Evolutionary conservation across 2,888 invertebrate genomes (phyloP).

Genomic region (Sphaeridia pumilis): DNA sequence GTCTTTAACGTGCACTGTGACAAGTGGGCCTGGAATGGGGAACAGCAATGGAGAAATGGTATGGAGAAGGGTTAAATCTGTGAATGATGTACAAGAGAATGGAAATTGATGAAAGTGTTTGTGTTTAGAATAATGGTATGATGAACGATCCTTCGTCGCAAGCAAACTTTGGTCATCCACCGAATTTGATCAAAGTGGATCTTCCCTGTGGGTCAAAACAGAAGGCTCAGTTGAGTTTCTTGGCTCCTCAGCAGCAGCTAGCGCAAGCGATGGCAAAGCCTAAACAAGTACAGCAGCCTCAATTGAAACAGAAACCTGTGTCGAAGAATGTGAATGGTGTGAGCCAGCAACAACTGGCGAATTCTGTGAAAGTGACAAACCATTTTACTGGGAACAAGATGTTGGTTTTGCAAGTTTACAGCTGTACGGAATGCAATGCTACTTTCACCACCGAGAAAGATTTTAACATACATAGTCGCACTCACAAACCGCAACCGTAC

Average conservation of each 20-base stretch:
- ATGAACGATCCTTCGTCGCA: not conserved
- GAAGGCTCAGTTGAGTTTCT: constrained; percentile 25
- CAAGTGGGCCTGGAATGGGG: no score
- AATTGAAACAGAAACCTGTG: not conserved
- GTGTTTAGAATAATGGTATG: not conserved
- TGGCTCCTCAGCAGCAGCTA: constrained; percentile 15
- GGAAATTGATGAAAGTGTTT: not conserved
- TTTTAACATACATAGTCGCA: constrained; percentile 21
- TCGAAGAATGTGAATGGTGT: no score
- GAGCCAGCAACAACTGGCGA: not conserved
- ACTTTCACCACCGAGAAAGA: constrained; percentile 27
- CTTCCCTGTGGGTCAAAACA: constrained; percentile 17
- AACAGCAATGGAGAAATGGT: constrained; percentile 1
- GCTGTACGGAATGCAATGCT: constrained; percentile 24
- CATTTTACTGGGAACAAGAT: constrained; percentile 14
- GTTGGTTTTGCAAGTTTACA: constrained; percentile 19
- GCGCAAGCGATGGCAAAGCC: not conserved
- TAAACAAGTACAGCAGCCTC: not conserved
- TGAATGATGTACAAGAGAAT: not conserved
- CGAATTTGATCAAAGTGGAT: constrained; percentile 14
- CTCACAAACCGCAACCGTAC: constrained; percentile 29
- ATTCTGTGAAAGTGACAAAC: not conserved
- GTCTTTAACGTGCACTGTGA: constrained; percentile 8
- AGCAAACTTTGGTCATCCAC: constrained; percentile 2
- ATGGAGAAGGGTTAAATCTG: not conserved